Conservation (phyloP, 2,888 invertebrate species). For the Cerastis leucographa region DNA sequence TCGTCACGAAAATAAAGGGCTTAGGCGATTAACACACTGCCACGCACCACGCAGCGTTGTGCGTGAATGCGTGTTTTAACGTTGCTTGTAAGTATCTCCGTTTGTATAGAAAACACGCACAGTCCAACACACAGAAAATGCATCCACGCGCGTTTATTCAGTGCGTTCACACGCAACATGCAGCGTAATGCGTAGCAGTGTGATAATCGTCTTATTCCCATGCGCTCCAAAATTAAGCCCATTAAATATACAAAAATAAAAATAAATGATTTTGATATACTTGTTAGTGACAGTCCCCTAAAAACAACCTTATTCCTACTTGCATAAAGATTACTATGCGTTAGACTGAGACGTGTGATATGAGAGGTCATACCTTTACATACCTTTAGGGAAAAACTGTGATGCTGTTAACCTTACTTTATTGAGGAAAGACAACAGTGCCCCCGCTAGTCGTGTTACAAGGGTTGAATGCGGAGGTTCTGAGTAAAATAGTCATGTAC, state of each 20-base stretch:
- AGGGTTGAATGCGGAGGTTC: not conserved
- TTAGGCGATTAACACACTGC: too few species aligned
- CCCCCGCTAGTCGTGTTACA: not conserved
- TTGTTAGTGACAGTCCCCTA: not conserved
- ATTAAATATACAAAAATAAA: too few species aligned
- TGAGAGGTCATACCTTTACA: not conserved
- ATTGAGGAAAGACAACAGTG: not conserved
- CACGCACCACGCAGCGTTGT: too few species aligned
- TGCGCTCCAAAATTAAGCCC: too few species aligned
- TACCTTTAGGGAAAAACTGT: slow-evolving; percentile 12
- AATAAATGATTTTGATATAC: not conserved
- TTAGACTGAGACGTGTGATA: not conserved
- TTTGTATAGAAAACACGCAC: too few species aligned
- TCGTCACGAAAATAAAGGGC: not conserved
- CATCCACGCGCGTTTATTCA: too few species aligned
- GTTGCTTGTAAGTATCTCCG: too few species aligned
- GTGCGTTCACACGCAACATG: too few species aligned
- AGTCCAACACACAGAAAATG: too few species aligned
- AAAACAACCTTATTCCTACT: not conserved
- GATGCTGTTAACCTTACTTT: slow-evolving; percentile 29
- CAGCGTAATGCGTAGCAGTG: too few species aligned
- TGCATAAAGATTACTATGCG: not conserved
- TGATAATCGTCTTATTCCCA: too few species aligned
- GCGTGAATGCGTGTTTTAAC: too few species aligned
- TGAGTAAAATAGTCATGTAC: slow-evolving; percentile 19